Conservation (phyloP, 64 coral and sea anemone species). For the Anthopleura sola region DNA sequence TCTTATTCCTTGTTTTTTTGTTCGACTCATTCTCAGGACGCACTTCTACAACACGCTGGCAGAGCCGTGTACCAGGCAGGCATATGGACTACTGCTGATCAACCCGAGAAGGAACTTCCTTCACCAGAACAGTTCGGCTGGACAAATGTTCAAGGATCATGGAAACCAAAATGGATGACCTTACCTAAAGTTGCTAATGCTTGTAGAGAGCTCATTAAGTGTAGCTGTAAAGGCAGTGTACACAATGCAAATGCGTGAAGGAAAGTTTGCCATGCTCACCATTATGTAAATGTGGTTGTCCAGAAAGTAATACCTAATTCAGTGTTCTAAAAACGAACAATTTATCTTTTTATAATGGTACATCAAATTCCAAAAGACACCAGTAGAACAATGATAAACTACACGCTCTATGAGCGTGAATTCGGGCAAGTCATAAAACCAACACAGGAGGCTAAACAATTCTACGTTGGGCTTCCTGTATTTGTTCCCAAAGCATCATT, state of each 20-base stretch:
- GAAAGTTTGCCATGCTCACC: not conserved
- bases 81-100: not conserved
- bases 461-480: too few species aligned
- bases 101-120: not conserved
- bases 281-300: not conserved
- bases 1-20: too few species aligned
- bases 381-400: too few species aligned
- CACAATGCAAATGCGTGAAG: not conserved
- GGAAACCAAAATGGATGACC: slow-evolving; percentile 46
- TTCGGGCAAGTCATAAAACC: too few species aligned
- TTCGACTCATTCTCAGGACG: not conserved
- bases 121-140: slow-evolving; percentile 38
- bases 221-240: slow-evolving; percentile 28
- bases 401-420: too few species aligned
- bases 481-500: too few species aligned
- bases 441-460: too few species aligned
- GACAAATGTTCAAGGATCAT: slow-evolving; percentile 21
- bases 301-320: slow-evolving; percentile 3
- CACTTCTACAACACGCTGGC: not conserved
- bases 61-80: slow-evolving; percentile 3
- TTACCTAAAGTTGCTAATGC: slow-evolving; percentile 9
- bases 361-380: too few species aligned
- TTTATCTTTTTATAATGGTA: not conserved
- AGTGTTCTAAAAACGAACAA: not conserved
- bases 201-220: slow-evolving; percentile 40